Evolutionary conservation across 2,797 vertebrate species (phyloP), one percentile per base, ranked within the genome.

Genomic region (Aldrovandia affinis): DNA sequence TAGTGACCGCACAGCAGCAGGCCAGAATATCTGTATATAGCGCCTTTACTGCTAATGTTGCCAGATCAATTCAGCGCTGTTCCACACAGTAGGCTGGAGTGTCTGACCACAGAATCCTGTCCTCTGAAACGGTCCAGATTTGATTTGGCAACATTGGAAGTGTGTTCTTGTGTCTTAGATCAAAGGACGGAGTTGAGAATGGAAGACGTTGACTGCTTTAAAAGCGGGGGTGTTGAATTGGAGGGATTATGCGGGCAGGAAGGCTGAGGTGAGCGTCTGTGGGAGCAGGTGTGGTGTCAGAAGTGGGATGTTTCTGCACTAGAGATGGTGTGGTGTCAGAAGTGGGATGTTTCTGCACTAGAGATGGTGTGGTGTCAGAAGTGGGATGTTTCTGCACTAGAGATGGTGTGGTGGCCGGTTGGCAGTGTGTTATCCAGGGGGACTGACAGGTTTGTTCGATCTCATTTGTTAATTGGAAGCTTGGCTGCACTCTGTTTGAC

Each of bases 31-130:
- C 28, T 84, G 75, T 83, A 50, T 80, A 92, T 95, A 93, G 95
- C 96, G 95, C 95, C 95, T 96, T 96, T 92, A 91, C 93, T 92
- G 68, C 91, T 91, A 91, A 90, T 89, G 88, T 89, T 88, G 89
- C 90, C 89, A 89, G 36, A 70, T 84, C 44, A 91, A 90, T 87
- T 55, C 44, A 70, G 12, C 39, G 18, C 61, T 52, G 20, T 44
- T 39, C 42, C 54, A 79, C 14, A 30, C 22, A 50, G 33, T 12
- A 75, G 33, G 9, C 55, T 57, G 83, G 90, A 87, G 79, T 89
- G 87, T 81, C 83, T 39, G 86, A 85, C 86, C 61, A 57, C 83
- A 85, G 87, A 85, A 88, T 85, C 86, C 89, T n/a, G 9, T 28
- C 2, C 78, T 86, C 82, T 83, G 33, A 70, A 87, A 83, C 85